These are phyloP conservation scores for Arothron firmamentum DNA, from an alignment of 2,113 vertebrate genomes.

Conservation along the genomic window DNA sequence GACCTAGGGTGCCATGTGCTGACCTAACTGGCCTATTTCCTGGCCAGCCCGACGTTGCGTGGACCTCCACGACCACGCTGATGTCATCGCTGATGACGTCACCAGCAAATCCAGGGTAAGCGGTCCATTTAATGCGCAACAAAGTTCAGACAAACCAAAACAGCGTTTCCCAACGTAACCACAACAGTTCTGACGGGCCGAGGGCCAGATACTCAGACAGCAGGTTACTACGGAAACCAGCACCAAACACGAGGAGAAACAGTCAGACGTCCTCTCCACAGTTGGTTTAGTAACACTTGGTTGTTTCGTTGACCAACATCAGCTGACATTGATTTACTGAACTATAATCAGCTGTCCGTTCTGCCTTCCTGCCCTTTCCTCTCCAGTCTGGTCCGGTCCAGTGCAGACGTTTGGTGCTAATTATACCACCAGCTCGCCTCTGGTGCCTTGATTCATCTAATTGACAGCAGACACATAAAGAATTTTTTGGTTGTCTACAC, in stretches of 20 bases:
- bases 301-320: conserved; percentile 50
- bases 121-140: conserved; percentile 62
- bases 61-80: conserved; percentile 58
- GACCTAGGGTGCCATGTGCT: conserved; percentile 77
- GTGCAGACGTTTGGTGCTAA: conserved; percentile 42
- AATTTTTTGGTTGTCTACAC: neutral
- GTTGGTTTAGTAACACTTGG: conserved; percentile 60
- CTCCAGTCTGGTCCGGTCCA: conserved; percentile 16
- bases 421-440: conserved; percentile 36
- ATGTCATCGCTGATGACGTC: conserved; percentile 87
- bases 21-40: conserved; percentile 84
- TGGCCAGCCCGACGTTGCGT: conserved; percentile 44
- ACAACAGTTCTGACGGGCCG: conserved; percentile 85
- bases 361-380: conserved; percentile 3
- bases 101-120: conserved; percentile 85
- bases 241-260: conserved; percentile 86
- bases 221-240: conserved; percentile 83
- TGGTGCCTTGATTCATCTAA: conserved; percentile 35
- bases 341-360: conserved; percentile 14
- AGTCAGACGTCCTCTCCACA: conserved; percentile 72
- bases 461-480: conserved; percentile 11
- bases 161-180: conserved; percentile 84
- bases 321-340: conserved; percentile 39
- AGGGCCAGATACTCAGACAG: conserved; percentile 81
- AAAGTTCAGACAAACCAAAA: conserved; percentile 68